Evolutionary conservation across 2,888 invertebrate genomes (phyloP).

Genomic region (Strigamia crassipes): DNA sequence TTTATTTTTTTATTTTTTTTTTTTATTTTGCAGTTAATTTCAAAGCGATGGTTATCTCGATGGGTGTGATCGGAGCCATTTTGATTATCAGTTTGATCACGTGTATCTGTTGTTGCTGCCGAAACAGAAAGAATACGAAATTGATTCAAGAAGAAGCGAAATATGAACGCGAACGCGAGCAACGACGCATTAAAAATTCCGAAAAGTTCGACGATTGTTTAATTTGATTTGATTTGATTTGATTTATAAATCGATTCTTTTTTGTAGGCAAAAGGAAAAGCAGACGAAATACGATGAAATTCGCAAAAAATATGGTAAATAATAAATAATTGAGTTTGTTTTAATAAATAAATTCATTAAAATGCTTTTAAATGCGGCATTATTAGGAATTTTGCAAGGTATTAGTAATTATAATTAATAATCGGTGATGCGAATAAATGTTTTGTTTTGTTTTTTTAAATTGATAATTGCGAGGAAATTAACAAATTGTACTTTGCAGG

Average conservation of each 20-base stretch:
- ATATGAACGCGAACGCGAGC: constrained; percentile 49
- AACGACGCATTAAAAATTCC: constrained; percentile 46
- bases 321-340: no score
- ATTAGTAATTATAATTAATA: no score
- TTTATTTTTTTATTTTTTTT: no score
- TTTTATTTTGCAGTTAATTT: constrained; percentile 50
- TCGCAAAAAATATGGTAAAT: constrained; percentile 26
- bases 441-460: no score
- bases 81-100: constrained; percentile 48
- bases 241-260: not conserved
- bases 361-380: not conserved
- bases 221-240: no score
- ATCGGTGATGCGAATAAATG: no score
- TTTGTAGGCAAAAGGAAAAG: not conserved
- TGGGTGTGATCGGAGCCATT: constrained; percentile 48
- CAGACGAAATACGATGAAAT: constrained; percentile 9
- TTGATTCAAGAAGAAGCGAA: constrained; percentile 48
- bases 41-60: constrained; percentile 49
- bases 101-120: constrained; percentile 50
- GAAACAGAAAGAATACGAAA: constrained; percentile 47
- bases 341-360: not conserved
- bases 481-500: not conserved
- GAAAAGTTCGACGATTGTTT: constrained; percentile 43
- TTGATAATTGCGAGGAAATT: no score
- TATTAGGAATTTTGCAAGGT: not conserved